Percentiles rank a stretch among this genome's conserved stretches.
phyloP scores from a whole-genome alignment of 2,888 invertebrate species.

The Villa cingulata region DNA sequence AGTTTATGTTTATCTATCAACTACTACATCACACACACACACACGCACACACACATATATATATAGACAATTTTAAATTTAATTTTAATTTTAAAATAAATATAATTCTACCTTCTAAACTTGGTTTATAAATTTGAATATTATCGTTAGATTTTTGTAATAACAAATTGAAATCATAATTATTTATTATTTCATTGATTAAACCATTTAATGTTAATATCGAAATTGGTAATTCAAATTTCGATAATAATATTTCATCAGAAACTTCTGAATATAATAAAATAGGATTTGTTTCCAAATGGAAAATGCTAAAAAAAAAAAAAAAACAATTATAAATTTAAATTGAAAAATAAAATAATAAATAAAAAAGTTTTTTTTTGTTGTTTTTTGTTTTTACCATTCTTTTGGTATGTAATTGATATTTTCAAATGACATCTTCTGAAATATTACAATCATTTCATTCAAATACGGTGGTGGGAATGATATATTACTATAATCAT shows the following conservation, averaged over 20 bases:
- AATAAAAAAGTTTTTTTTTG: no score
- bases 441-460: slow-evolving; percentile 27
- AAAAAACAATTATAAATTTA: no score
- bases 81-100: slow-evolving; percentile 1
- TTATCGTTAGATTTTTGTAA: slow-evolving; percentile 26
- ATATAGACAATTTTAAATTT: neutral
- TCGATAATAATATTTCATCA: neutral
- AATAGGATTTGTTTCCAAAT: slow-evolving; percentile 30
- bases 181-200: slow-evolving; percentile 29
- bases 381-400: no score
- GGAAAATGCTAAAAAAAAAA: slow-evolving; percentile 19
- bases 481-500: slow-evolving; percentile 1
- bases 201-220: slow-evolving; percentile 29
- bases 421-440: slow-evolving; percentile 25
- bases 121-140: slow-evolving; percentile 28
- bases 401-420: slow-evolving; percentile 23
- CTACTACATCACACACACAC: no score
- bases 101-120: slow-evolving; percentile 26
- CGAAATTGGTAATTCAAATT: slow-evolving; percentile 21
- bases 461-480: slow-evolving; percentile 26
- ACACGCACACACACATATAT: no score
- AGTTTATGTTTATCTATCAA: no score
- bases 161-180: slow-evolving; percentile 29
- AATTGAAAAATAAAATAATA: neutral
- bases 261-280: slow-evolving; percentile 23